These are phyloP conservation scores for Drosophila subobscura DNA, from an alignment of 1,140 invertebrate genomes.

Conservation along the genomic window DNA sequence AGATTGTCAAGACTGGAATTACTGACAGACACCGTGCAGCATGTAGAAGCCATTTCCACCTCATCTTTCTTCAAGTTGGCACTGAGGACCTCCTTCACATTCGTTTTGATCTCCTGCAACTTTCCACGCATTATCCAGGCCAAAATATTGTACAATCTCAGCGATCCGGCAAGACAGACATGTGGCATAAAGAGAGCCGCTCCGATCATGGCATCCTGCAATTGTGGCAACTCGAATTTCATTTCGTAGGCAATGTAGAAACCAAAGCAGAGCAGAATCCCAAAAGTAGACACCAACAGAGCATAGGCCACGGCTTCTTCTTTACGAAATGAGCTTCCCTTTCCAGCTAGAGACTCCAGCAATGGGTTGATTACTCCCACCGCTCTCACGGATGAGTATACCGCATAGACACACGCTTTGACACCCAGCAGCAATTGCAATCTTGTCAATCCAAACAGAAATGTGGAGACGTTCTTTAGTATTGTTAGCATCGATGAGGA, in stretches of 20 bases:
- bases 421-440: conserved; percentile 62
- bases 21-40: conserved; percentile 6
- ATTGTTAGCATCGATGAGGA: conserved; percentile 50
- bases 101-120: conserved; percentile 22
- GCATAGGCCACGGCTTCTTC: conserved; percentile 50
- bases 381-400: conserved; percentile 47
- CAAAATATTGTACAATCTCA: conserved; percentile 52
- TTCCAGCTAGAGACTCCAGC: conserved; percentile 19
- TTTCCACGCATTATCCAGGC: conserved; percentile 47
- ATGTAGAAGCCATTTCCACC: conserved; percentile 14
- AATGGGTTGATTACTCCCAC: conserved; percentile 41
- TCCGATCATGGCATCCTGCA: conserved; percentile 63
- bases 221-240: conserved; percentile 68
- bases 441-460: conserved; percentile 50
- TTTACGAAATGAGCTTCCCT: background rate
- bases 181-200: conserved; percentile 68
- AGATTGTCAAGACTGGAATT: conserved; percentile 19
- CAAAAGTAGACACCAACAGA: conserved; percentile 59
- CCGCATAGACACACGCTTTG: conserved; percentile 53
- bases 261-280: conserved; percentile 44
- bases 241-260: conserved; percentile 75
- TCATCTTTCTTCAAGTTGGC: conserved; percentile 11
- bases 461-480: conserved; percentile 62
- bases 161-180: conserved; percentile 52
- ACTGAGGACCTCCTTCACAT: conserved; percentile 27